phyloP scores from a whole-genome alignment of 2,113 vertebrate species.

The Hypomesus transpacificus region DNA sequence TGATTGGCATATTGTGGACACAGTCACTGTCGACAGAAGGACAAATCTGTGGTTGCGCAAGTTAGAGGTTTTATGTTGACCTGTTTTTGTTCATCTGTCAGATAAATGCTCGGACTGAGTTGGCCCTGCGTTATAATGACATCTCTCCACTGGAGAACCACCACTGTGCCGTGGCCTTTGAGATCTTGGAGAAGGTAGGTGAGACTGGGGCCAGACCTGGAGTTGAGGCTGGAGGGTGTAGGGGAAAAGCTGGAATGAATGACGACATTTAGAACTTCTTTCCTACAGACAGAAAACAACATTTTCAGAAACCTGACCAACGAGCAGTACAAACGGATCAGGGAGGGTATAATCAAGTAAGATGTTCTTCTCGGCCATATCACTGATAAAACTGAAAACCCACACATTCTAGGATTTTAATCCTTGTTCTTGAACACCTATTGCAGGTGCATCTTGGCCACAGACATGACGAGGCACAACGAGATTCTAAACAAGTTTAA shows the following conservation, averaged over 20 bases:
- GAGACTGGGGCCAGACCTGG: background rate
- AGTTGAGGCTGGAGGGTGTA: background rate
- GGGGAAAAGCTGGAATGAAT: background rate
- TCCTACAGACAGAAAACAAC: slow-evolving; percentile 69
- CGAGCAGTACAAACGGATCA: slow-evolving; percentile 74
- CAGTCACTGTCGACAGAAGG: background rate
- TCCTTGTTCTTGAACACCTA: background rate
- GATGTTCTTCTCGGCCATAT: slow-evolving; percentile 6
- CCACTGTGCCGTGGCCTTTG: slow-evolving; percentile 76
- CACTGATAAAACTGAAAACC: background rate
- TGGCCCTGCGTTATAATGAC: slow-evolving; percentile 78
- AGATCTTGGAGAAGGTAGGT: slow-evolving; percentile 72
- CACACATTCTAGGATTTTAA: background rate
- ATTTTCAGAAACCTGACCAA: slow-evolving; percentile 75
- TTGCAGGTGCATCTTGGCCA: slow-evolving; percentile 74
- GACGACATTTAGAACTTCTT: slow-evolving; percentile 9
- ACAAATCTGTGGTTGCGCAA: background rate
- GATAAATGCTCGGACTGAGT: slow-evolving; percentile 77
- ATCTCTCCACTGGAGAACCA: slow-evolving; percentile 80
- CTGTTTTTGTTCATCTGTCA: slow-evolving; percentile 35
- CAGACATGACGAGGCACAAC: slow-evolving; percentile 74
- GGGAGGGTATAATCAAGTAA: slow-evolving; percentile 79
- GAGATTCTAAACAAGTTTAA: slow-evolving; percentile 77
- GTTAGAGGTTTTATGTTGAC: background rate
- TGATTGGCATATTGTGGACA: background rate